These are phyloP conservation scores for Hapalemur alaotrensis DNA, from an alignment of 2,797 vertebrate species.

Conservation along the genomic window DNA sequence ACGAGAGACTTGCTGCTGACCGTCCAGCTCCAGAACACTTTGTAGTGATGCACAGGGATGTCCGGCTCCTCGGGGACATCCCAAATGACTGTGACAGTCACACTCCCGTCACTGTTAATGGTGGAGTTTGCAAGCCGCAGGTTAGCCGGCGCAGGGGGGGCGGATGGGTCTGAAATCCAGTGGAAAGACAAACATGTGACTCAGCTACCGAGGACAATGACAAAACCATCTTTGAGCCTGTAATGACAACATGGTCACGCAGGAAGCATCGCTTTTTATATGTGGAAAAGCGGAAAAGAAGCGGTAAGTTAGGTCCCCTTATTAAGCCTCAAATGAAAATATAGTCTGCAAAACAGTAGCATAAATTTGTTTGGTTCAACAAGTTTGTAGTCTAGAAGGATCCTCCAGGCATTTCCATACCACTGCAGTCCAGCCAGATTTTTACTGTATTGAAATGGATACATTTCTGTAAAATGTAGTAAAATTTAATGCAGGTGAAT, in stretches of 20 bases:
- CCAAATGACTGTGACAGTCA: slow-evolving; percentile 90
- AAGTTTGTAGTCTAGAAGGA: neutral
- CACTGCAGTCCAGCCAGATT: no score
- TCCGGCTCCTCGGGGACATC: slow-evolving; percentile 92
- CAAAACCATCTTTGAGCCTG: accelerated
- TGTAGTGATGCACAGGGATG: slow-evolving; percentile 95
- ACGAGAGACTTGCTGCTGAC: slow-evolving; percentile 88
- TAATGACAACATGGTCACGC: accelerated
- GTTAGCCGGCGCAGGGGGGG: slow-evolving; percentile 89
- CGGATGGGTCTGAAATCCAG: slow-evolving; percentile 90
- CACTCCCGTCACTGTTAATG: slow-evolving; percentile 85
- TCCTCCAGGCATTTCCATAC: neutral
- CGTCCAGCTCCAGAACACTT: slow-evolving; percentile 96
- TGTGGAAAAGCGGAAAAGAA: accelerated
- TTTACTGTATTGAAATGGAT: accelerated
- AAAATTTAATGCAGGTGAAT: neutral
- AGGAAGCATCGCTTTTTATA: accelerated
- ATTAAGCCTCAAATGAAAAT: neutral
- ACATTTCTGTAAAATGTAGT: neutral
- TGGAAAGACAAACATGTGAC: neutral
- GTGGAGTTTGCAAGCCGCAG: slow-evolving; percentile 89
- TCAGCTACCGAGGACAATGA: neutral
- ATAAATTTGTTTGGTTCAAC: neutral
- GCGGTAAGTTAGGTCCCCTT: accelerated
- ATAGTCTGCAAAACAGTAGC: no score